Conservation (phyloP, 1,140 invertebrate genomes). For the Drosophila pandora region DNA sequence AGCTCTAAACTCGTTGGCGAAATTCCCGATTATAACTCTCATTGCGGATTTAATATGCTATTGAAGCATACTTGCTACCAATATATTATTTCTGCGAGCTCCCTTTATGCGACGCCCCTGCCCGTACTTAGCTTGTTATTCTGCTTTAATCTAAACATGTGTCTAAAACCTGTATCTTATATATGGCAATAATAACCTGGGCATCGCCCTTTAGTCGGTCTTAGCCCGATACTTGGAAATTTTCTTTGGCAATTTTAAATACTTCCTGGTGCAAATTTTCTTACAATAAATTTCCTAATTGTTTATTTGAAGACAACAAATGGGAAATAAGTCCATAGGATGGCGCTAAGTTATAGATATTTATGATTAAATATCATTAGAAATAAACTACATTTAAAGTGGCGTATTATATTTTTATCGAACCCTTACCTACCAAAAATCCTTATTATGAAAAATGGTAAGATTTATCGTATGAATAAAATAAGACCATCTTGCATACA, state of each 20-base stretch:
- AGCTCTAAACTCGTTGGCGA: slow-evolving; percentile 12
- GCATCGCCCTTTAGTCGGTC: slow-evolving; percentile 11
- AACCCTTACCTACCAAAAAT: neutral
- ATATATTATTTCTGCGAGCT: neutral
- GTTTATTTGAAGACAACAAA: no score
- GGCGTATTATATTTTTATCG: no score
- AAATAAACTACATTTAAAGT: no score
- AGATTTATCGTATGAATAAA: slow-evolving; percentile 1
- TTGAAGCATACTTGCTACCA: neutral
- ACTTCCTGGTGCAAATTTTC: neutral
- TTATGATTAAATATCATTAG: no score
- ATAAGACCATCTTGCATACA: neutral
- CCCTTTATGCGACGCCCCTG: slow-evolving; percentile 15
- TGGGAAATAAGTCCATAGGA: no score
- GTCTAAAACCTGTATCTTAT: slow-evolving; percentile 28
- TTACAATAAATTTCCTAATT: no score
- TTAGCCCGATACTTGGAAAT: neutral
- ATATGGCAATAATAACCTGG: neutral
- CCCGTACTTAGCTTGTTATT: slow-evolving; percentile 1
- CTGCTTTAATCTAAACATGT: slow-evolving; percentile 1
- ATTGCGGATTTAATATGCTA: slow-evolving; percentile 3
- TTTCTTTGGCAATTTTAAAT: neutral
- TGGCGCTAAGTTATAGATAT: no score
- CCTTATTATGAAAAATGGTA: neutral
- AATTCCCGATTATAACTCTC: slow-evolving; percentile 4